Conservation (phyloP, 2,888 invertebrate species). For the Thymelicus sylvestris region DNA sequence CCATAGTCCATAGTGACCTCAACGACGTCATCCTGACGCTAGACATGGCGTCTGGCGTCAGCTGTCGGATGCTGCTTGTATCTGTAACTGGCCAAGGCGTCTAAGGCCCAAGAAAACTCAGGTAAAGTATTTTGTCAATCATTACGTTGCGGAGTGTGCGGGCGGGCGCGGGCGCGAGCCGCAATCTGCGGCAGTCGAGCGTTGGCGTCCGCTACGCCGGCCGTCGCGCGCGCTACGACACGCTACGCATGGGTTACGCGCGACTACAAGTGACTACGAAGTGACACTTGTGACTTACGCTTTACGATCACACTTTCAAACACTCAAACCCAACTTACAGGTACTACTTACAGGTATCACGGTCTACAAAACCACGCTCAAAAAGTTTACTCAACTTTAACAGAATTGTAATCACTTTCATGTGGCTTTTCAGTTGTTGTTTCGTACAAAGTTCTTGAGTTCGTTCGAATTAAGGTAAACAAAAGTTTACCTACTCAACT, state of each 20-base stretch:
- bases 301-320: conserved; percentile 7
- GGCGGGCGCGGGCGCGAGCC: conserved; percentile 47
- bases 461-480: conserved; percentile 17
- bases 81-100: background rate
- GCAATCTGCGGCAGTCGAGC: conserved; percentile 55
- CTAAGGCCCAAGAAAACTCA: conserved; percentile 63
- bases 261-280: conserved; percentile 36
- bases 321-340: background rate
- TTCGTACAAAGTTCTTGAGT: conserved; percentile 7
- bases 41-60: background rate
- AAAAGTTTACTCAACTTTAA: conserved; percentile 35
- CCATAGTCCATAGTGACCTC: too few relatives aligned
- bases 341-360: background rate
- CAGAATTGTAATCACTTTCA: conserved; percentile 20
- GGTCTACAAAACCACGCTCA: conserved; percentile 13
- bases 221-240: conserved; percentile 54
- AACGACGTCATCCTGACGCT: background rate
- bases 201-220: conserved; percentile 54
- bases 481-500: conserved; percentile 2
- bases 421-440: conserved; percentile 27
- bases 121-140: conserved; percentile 79
- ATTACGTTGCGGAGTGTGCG: conserved; percentile 59
- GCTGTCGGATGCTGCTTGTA: background rate
- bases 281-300: conserved; percentile 32
- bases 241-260: conserved; percentile 46